Base-by-base conservation (phyloP, 2,888 invertebrate genomes). In the Agrochola lychnidis region DNA sequence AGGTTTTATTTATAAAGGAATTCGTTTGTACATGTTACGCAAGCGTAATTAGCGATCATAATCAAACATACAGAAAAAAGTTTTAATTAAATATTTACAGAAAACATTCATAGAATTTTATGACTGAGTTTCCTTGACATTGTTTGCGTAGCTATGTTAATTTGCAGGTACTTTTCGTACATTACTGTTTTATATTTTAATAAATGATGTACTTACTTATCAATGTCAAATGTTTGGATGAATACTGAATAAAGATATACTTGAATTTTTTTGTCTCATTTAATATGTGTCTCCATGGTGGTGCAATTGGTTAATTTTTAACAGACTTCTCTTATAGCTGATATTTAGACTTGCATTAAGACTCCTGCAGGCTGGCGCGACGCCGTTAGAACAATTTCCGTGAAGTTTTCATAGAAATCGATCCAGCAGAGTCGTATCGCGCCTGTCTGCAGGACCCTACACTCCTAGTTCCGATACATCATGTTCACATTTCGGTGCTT, bases 191-290 rank as follows among this genome's bases (percentile, higher is more conserved):
- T 85, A 82, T 78, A 79, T 73, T 57, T 79, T 83, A 70, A 79
- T 83, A 70, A 79, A 75, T 71, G 9, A 68, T 79, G 76, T 87
- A 83, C 85, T 86, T 86, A 82, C 84, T 87, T 87, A 79, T 59
- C 73, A 77, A 83, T 83, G n/a, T 85, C 71, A 83, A 87, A 76
- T 81, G 59, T 82, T 82, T 87, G 76, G 72, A 86, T 84, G 77
- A 87, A 77, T 86, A 78, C 73, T 77, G 76, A 87, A 78, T 87
- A 83, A 87, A 89, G 69, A 85, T 87, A 82, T 82, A 86, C 75
- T 59, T 68, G 69, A 79, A 70, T 62, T 69, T n/a, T 56, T 9
- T 76, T 79, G 76, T 86, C 82, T 83, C 70, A 76, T 72, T 84
- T 22, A 7, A 56, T 22, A 12, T 10, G 12, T n/a, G 30, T 25